Conservation (phyloP, 2,888 invertebrate genomes). For the Pterostichus niger region DNA sequence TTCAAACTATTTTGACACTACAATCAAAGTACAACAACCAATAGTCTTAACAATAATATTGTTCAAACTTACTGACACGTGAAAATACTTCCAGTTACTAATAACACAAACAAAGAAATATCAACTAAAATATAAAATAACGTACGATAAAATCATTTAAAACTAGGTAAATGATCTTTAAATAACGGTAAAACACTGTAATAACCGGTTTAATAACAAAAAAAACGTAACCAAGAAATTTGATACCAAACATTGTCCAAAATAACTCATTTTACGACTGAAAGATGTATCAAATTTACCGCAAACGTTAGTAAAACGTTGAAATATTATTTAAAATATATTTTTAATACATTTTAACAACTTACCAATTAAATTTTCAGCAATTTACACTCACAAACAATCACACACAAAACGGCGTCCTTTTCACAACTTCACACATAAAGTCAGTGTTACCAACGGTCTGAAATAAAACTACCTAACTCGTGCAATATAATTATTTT, state of each 20-base stretch:
- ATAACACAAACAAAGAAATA: too few species aligned
- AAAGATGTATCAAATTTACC: too few species aligned
- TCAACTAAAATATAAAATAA: too few species aligned
- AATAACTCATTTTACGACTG: too few species aligned
- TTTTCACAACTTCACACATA: conserved; percentile 24
- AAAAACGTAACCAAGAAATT: conserved; percentile 62
- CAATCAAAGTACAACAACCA: neutral
- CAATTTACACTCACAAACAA: too few species aligned
- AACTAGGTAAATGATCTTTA: neutral
- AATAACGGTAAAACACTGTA: conserved; percentile 21
- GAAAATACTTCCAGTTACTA: neutral
- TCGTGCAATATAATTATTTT: neutral
- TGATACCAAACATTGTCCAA: neutral
- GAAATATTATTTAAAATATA: too few species aligned
- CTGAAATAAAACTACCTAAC: neutral
- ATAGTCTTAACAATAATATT: conserved; percentile 9
- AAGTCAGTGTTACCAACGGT: conserved; percentile 41
- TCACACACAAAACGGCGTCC: conserved; percentile 33
- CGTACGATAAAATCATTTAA: too few species aligned
- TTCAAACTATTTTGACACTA: neutral
- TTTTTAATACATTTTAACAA: neutral
- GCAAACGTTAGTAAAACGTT: too few species aligned
- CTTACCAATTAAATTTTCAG: conserved; percentile 54
- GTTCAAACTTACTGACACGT: conserved; percentile 1
- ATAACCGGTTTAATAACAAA: conserved; percentile 58